Base-by-base conservation (phyloP, 2,888 invertebrate species). In the Neoitamus cyanurus region DNA sequence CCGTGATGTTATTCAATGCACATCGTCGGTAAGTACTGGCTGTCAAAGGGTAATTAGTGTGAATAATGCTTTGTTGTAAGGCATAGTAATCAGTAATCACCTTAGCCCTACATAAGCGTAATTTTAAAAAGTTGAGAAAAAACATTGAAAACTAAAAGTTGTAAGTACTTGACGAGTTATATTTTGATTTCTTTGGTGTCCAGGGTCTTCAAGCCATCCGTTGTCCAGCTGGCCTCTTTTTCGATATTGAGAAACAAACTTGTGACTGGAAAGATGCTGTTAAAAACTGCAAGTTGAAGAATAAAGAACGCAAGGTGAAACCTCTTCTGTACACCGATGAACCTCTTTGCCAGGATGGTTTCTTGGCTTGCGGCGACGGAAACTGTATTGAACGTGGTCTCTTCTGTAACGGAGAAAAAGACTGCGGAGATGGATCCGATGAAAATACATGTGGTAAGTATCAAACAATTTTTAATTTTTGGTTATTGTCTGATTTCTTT, bases 201-300 rank as follows among this genome's bases (percentile, higher is more conserved):
- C 92, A 96, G 96, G 97, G 97, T 90, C 94, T 97, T 80, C 97
- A 97, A 94, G 97, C 97, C 34, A 96, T 97, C 89, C 95, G 97
- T 91, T 97, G 97, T 90, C 97, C 97, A 68, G 97, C 97, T 84
- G 97, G 97, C 92, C 92, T 98, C 88, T 97, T 93, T 92, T 98
- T 98, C 92, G 97, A 98, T 91, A 97, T 97, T 89, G 97, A 97
- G 90, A 97, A 97, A 91, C 97, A 98, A 92, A 97, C 97, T 2
- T 98, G 97, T 90, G 97, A 97, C 90, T 98, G 97, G 97, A 97
- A 96, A 91, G 96, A 95, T 87, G 94, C 97, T 2, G 97, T 97
- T n/a, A 97, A 96, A 91, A 97, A 97, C 92, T 98, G 97, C 92
- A 97, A 97, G 90, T 90, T 95, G 88, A 97, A 97, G 93, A 96